Base-by-base conservation (phyloP, 2,113 vertebrate genomes). In the Tragelaphus strepsiceros region DNA sequence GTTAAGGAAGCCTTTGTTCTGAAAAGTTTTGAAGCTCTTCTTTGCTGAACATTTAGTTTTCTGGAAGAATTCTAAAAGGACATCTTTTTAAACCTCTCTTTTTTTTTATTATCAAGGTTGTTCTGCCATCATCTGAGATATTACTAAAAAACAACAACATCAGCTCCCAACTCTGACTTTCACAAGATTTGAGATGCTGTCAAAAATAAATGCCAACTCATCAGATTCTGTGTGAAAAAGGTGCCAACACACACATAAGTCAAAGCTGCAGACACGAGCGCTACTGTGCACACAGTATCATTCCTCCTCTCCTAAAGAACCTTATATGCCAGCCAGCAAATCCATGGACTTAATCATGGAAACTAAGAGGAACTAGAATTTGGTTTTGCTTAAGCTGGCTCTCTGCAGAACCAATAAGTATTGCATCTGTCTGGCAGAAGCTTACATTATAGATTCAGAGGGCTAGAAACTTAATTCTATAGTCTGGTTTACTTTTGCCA, bases 151-250 rank as follows among this genome's bases (percentile, higher is more conserved):
- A 95, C 83, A 97, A 95, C 85, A 98, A 53, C 87, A 95, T 94
- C 30, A 88, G 64, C 56, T n/a, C 17, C 88, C 22, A 71, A 61
- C 86, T 95, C 91, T 94, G 96, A 95, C 80, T 97, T 96, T 91
- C 94, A 97, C 82, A 97, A 96, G 97, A 97, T 97, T 98, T 97
- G 96, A 98, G 96, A 97, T 94, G 93, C 88, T 98, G 96, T 98
- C 97, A 98, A 97, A 97, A 97, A 94, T 92, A 97, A 97, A 97
- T 96, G 96, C 97, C 96, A 97, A 94, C 86, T 97, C 97, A 97
- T 97, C 97, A 97, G 94, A 96, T 96, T 97, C 89, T 51, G 67
- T 80, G 85, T 87, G 97, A 97, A 98, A 97, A 97, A 80, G 81
- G 98, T 97, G 98, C 93, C 97, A 98, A 96, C 96, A 83, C 93